phyloP scores from a whole-genome alignment of 2,113 vertebrate species.

The Anoplopoma fimbria region DNA sequence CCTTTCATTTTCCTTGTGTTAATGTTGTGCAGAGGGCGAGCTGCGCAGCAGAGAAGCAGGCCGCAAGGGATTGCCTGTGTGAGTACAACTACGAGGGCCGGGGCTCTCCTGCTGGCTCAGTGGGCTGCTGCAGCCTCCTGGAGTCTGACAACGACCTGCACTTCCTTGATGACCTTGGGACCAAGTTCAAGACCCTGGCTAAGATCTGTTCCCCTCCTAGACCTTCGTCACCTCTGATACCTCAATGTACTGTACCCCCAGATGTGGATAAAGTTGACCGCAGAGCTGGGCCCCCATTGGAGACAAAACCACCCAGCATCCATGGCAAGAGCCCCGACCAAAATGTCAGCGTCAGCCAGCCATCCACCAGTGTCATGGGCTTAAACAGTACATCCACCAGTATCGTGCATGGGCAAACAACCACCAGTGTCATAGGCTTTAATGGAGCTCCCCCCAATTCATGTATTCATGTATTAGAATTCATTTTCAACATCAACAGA shows the following conservation, averaged over 20 bases:
- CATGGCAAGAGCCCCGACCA: neutral
- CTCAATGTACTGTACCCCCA: neutral
- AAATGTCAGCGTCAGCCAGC: neutral
- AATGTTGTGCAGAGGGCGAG: constrained; percentile 77
- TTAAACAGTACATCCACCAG: neutral
- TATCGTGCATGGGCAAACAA: neutral
- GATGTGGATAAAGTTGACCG: neutral
- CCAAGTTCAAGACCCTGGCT: constrained; percentile 91
- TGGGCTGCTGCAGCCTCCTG: constrained; percentile 89
- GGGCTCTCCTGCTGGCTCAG: constrained; percentile 84
- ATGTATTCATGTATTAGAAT: neutral
- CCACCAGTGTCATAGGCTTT: neutral
- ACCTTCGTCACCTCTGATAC: neutral
- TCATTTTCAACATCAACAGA: too few species aligned
- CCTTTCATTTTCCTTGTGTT: constrained; percentile 4
- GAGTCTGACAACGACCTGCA: constrained; percentile 87
- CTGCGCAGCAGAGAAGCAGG: constrained; percentile 78
- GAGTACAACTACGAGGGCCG: constrained; percentile 87
- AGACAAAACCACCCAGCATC: neutral
- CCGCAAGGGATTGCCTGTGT: constrained; percentile 81
- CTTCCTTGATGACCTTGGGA: constrained; percentile 87
- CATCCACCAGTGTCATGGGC: neutral
- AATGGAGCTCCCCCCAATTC: neutral
- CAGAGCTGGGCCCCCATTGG: neutral
- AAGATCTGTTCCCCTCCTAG: constrained; percentile 81